Conservation (phyloP, 2,797 vertebrate species). For the Meda fulgida region DNA sequence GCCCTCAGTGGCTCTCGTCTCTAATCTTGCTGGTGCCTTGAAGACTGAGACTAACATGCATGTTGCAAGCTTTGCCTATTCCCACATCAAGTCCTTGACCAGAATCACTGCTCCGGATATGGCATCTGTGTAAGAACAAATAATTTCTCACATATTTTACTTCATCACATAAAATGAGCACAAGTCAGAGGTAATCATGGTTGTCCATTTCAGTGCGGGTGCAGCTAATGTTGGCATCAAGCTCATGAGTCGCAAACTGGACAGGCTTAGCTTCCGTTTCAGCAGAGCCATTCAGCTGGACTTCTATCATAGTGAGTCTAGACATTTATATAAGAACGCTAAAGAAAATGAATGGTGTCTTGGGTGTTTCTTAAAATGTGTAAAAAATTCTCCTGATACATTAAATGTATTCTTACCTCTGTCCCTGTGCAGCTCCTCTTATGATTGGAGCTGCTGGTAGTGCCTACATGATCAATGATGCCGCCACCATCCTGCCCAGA, state of each 20-base stretch:
- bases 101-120: constrained; percentile 80
- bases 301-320: constrained; percentile 77
- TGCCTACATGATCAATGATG: constrained; percentile 79
- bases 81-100: constrained; percentile 81
- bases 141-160: accelerated
- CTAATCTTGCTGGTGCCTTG: constrained; percentile 72
- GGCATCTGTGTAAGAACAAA: constrained; percentile 79
- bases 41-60: constrained; percentile 80
- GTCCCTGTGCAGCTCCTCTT: constrained; percentile 65
- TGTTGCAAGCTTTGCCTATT: constrained; percentile 82
- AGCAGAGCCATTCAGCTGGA: constrained; percentile 79
- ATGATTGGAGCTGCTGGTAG: constrained; percentile 80
- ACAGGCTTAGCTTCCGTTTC: constrained; percentile 72
- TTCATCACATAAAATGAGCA: constrained; percentile 4
- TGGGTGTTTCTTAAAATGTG: neutral
- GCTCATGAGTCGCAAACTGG: constrained; percentile 76
- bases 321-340: neutral
- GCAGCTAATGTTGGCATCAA: constrained; percentile 82
- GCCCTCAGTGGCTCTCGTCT: constrained; percentile 75
- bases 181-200: constrained; percentile 66
- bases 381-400: neutral
- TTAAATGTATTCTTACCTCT: neutral
- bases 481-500: constrained; percentile 74
- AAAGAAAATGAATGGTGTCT: no score
- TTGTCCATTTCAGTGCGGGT: constrained; percentile 79